A percentile compares a stretch with the other conserved stretches of the same genome.
These are phyloP conservation scores for Prenolepis imparis DNA, from an alignment of 2,888 invertebrate species.

Conservation along the genomic window DNA sequence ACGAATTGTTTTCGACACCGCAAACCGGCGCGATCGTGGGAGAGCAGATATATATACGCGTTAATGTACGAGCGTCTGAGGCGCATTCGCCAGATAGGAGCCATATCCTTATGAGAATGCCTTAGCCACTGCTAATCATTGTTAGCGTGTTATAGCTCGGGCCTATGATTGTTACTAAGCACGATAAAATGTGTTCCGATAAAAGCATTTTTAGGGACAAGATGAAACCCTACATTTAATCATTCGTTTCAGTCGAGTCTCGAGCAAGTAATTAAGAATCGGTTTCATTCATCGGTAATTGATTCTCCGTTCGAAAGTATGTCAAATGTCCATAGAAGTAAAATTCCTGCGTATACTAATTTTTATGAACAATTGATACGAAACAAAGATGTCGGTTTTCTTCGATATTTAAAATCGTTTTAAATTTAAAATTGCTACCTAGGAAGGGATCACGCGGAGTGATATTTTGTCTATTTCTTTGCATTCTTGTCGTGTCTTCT, in stretches of 20 bases:
- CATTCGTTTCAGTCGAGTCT: not conserved
- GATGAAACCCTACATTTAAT: not conserved
- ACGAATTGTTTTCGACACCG: conserved; percentile 48
- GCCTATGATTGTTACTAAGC: conserved; percentile 21
- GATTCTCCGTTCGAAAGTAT: not conserved
- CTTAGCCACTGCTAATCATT: not conserved
- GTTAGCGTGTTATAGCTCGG: conserved; percentile 29
- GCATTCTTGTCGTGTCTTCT: not conserved
- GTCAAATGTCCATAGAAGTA: not conserved
- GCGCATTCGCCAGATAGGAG: conserved; percentile 17
- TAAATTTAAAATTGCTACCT: not conserved
- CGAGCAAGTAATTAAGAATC: not conserved
- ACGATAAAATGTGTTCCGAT: conserved; percentile 36
- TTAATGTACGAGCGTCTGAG: conserved; percentile 39
- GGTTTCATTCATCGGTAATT: not conserved
- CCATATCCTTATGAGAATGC: conserved; percentile 27
- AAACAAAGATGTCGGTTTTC: not conserved
- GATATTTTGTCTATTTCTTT: not conserved
- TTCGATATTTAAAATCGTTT: not conserved
- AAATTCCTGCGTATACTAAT: not conserved
- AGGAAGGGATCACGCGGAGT: not conserved
- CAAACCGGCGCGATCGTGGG: conserved; percentile 24
- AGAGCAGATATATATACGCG: conserved; percentile 23
- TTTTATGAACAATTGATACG: not conserved
- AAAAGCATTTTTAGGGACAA: conserved; percentile 3